Conservation (phyloP, 2,113 vertebrate genomes). For the Arenaria interpres region DNA sequence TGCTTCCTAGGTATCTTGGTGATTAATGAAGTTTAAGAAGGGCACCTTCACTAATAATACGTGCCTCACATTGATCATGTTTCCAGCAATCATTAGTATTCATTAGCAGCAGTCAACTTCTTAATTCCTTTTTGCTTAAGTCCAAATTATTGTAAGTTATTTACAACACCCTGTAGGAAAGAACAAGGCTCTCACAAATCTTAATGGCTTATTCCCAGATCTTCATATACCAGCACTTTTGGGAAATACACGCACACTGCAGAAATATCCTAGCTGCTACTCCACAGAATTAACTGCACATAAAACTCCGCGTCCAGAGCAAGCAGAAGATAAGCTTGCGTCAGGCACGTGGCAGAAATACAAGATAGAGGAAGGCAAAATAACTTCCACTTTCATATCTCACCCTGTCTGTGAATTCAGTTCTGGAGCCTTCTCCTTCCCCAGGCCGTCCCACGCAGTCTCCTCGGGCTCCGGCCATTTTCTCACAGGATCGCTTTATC, state of each 20-base stretch:
- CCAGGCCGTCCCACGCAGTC: neutral
- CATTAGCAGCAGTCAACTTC: slow-evolving; percentile 65
- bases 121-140: slow-evolving; percentile 68
- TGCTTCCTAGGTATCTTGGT: slow-evolving; percentile 57
- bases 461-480: neutral
- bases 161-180: slow-evolving; percentile 63
- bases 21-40: slow-evolving; percentile 68
- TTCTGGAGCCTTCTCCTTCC: neutral
- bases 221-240: slow-evolving; percentile 34
- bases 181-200: slow-evolving; percentile 42
- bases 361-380: neutral
- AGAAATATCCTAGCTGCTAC: slow-evolving; percentile 1
- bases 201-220: slow-evolving; percentile 57
- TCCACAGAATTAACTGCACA: slow-evolving; percentile 16
- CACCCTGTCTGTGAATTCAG: neutral
- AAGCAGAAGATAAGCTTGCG: neutral
- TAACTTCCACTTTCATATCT: neutral
- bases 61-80: slow-evolving; percentile 63
- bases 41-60: slow-evolving; percentile 67
- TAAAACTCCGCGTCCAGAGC: neutral
- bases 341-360: neutral
- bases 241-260: slow-evolving; percentile 26
- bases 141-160: slow-evolving; percentile 69
- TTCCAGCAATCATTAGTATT: slow-evolving; percentile 67
- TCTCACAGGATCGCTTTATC: neutral